A percentile compares a stretch with the other conserved stretches of the same genome.
Evolutionary conservation across 2,888 invertebrate genomes (phyloP).

Genomic region (Phytoseiulus persimilis): DNA sequence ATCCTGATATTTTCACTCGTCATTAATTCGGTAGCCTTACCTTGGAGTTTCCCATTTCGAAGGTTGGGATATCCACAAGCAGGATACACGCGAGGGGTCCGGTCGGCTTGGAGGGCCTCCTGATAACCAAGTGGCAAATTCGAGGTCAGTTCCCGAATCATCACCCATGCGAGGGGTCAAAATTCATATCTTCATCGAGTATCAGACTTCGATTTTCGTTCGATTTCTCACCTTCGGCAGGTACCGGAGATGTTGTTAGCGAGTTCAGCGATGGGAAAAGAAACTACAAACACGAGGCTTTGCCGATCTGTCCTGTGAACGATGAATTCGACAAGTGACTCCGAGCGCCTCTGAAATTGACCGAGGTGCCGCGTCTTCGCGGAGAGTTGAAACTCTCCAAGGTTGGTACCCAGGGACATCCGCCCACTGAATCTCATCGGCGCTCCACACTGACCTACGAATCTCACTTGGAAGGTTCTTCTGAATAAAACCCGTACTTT

Average conservation of each 20-base stretch:
- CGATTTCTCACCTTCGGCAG: neutral
- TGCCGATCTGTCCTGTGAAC: neutral
- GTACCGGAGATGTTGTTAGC: neutral
- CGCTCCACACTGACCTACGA: too few species aligned
- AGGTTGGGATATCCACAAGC: conserved; percentile 77
- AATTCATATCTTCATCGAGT: too few species aligned
- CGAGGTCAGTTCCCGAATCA: neutral
- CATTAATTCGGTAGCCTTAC: neutral
- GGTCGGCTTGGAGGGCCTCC: conserved; percentile 91
- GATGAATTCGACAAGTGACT: neutral
- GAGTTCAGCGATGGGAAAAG: neutral
- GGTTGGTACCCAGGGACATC: too few species aligned
- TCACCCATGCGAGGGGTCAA: too few species aligned
- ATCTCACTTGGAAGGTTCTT: too few species aligned
- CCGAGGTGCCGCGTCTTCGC: too few species aligned
- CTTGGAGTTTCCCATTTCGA: conserved; percentile 51
- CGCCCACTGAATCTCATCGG: too few species aligned
- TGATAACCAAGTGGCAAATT: conserved; percentile 84
- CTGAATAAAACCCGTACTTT: too few species aligned
- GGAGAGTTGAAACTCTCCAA: too few species aligned
- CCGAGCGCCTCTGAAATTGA: too few species aligned
- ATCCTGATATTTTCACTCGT: too few species aligned
- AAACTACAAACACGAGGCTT: neutral
- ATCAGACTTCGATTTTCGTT: too few species aligned
- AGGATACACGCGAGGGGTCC: conserved; percentile 86